Evolutionary conservation across 1,140 invertebrate species (phyloP).

Genomic region (Episyrphus balteatus): DNA sequence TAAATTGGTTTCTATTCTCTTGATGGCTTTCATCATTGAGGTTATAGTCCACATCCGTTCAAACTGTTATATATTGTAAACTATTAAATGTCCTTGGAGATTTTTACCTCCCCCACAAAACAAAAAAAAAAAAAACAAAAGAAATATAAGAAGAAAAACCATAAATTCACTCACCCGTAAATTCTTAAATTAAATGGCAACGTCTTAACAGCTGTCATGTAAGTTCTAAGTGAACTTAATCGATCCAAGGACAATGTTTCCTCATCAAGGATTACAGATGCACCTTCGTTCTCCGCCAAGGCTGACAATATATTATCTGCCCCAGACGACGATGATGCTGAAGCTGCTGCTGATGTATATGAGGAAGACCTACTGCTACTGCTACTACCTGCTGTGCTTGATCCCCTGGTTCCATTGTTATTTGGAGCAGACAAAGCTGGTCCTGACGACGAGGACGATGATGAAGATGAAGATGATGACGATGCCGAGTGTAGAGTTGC

Average conservation of each 20-base stretch:
- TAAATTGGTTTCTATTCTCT: too few relatives aligned
- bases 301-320: conserved; percentile 17
- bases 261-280: conserved; percentile 27
- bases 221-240: conserved; percentile 33
- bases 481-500: conserved; percentile 2
- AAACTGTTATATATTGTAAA: too few relatives aligned
- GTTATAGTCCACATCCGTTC: too few relatives aligned
- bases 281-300: conserved; percentile 21
- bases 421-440: neutral
- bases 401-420: neutral
- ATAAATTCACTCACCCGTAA: conserved; percentile 30
- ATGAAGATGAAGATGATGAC: conserved; percentile 1
- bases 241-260: conserved; percentile 32
- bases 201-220: conserved; percentile 34
- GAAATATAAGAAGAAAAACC: neutral
- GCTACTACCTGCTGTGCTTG: conserved; percentile 2
- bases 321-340: conserved; percentile 5
- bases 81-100: too few relatives aligned
- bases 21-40: too few relatives aligned
- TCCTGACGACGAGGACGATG: conserved; percentile 1
- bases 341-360: conserved; percentile 3
- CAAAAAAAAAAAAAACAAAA: neutral
- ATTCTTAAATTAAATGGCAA: conserved; percentile 36
- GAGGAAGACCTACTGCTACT: neutral
- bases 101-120: too few relatives aligned